Base-by-base conservation (phyloP, 2,888 invertebrate species). In the Ferdinandea cuprea region DNA sequence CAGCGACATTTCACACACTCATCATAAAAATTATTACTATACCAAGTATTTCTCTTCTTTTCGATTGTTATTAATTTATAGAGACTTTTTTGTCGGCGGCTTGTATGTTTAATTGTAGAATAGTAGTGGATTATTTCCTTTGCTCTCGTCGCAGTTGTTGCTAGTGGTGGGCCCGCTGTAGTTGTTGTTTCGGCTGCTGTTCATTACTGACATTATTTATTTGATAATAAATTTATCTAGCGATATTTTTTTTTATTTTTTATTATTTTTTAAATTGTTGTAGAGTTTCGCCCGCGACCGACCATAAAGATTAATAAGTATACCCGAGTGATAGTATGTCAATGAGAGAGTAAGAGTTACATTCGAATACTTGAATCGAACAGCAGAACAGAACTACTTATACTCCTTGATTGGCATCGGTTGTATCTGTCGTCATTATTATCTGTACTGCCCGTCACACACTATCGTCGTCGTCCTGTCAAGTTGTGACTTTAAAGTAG, bases 171-270 rank as follows among this genome's bases (percentile, higher is more conserved):
- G 46, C 11, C 46, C 65, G 76, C 11, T 35, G 42, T 28, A 52
- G 68, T 58, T 66, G 52, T 66, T 66, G 52, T 73, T 48, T 42
- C 61, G 37, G 58, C 48, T 52, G 72, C 61, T 63, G 54, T 30
- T 83, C 72, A 73, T 77, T 72, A 83, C 78, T 83, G 78, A 78
- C 83, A 83, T 83, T 63, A 83, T 81, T 81, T 74, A 76, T 59
- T 61, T 56, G 77, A 77, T 72, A 66, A 63, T 42, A 72, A 69
- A 71, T 61, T 71, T 77, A 83, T 77, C 77, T 66, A 61, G 56
- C 50, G 28, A 11, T n/a, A n/a, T n/a, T n/a, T n/a, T n/a, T n/a
- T n/a, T n/a, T n/a, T n/a, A n/a, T n/a, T n/a, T n/a, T n/a, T n/a
- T n/a, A n/a, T n/a, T n/a, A 11, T 13, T 13, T 25, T 8, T 50